Base-by-base conservation (phyloP, 2,113 vertebrate species). In the Pycnonotus jocosus region DNA sequence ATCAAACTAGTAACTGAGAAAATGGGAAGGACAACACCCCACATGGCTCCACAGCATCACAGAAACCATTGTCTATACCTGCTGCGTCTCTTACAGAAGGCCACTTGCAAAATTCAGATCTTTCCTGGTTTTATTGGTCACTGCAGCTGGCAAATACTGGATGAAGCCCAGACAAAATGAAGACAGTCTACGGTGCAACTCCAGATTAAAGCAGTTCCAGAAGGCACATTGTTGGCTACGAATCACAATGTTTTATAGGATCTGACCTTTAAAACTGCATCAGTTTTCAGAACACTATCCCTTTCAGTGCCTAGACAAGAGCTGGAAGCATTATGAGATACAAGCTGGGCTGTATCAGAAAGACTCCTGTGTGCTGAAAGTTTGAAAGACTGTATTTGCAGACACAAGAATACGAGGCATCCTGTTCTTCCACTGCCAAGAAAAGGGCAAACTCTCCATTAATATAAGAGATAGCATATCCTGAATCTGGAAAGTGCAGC, bases 191-290 rank as follows among this genome's bases (percentile, higher is more conserved):
- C 1, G 15, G 51, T 16, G 42, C 57, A 74, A 60, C 33, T 93
- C 48, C n/a, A 65, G 58, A 65, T 54, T 88, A 68, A 91, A 79
- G 47, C 40, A 66, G 66, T 42, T 90, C n/a, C 74, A 91, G 70
- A 79, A 91, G 31, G 54, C 21, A 57, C 18, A 24, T 62, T 82
- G 86, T 12, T 69, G 66, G n/a, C 37, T 42, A 61, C 1, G 11
- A 88, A 92, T 78, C 56, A 92, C 51, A 64, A 62, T 47, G 40
- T 54, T 90, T 88, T 68, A 93, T 38, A 30, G 51, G n/a, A 68
- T 81, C 37, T 91, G 94, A 91, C 86, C 88, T 95, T 95, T 94
- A 78, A 83, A 95, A 88, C 9, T 15, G 17, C 54, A 86, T 71
- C 76, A 71, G 68, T 51, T 80, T 78, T 71, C 89, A 92, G 91